Evolutionary conservation across 2,113 vertebrate species (phyloP).

Genomic region (Pterocles orientalis): DNA sequence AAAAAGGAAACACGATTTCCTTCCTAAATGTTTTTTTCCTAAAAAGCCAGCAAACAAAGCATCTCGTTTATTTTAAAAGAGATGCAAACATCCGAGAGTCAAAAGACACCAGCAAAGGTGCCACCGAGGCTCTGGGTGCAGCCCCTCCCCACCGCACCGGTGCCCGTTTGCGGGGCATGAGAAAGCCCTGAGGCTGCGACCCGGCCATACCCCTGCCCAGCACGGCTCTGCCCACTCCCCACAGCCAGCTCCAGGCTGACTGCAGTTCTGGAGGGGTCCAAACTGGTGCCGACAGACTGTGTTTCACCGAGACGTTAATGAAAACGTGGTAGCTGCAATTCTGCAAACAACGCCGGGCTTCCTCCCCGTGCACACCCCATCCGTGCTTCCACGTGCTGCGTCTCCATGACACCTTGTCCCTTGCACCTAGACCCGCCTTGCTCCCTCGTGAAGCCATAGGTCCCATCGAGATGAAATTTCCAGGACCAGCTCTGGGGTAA

Average conservation of each 20-base stretch:
- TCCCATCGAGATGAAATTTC: not conserved
- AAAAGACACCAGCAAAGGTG: not conserved
- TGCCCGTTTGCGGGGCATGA: rapidly evolving
- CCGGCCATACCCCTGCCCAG: rapidly evolving
- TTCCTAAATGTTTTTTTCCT: not conserved
- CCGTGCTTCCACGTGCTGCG: not conserved
- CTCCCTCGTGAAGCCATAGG: rapidly evolving
- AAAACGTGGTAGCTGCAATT: rapidly evolving
- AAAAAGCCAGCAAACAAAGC: not conserved
- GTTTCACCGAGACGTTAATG: rapidly evolving
- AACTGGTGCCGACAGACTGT: too few species aligned
- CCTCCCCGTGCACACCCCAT: not conserved
- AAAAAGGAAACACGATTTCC: not conserved
- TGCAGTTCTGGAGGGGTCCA: rapidly evolving
- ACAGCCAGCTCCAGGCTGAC: not conserved
- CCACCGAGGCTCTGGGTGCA: not conserved
- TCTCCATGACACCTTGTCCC: not conserved
- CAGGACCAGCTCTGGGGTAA: not conserved
- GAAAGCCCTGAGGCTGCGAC: rapidly evolving
- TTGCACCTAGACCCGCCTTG: rapidly evolving
- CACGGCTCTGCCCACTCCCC: rapidly evolving
- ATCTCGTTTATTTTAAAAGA: not conserved
- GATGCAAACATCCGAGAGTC: rapidly evolving
- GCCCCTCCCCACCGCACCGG: not conserved
- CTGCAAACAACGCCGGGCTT: rapidly evolving